Evolutionary conservation across 92 coral and sea anemone species (phyloP), one percentile per base, ranked within the genome.

Genomic region (Porites divaricata): DNA sequence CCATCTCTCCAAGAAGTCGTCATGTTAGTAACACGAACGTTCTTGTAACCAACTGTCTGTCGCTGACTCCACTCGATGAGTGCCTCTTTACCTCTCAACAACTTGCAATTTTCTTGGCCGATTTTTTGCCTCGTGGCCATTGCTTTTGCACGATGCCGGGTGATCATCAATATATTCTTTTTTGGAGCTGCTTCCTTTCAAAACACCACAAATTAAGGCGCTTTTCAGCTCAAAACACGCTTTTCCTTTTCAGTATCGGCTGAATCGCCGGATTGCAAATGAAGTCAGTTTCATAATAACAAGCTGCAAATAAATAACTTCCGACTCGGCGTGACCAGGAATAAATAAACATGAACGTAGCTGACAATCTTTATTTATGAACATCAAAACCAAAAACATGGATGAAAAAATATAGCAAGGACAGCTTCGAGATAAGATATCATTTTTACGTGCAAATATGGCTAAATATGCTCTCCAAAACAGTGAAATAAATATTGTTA

Each of bases 1-100:
- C 96, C 96, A 67, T 93, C 85, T 81, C 85, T 77, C 96, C 96
- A 93, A 1, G 96, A 93, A 51, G 93, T 86, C 59, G 89, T 85
- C 96, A 93, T 90, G 76, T 93, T 86, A 57, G 74, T 71, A 62
- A 93, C 80, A 53, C 83, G 83, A 50, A 93, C 94, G 61, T 93
- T 76, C 50, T 83, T 86, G 85, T 93, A 93, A 0, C 88, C 88
- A 2, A 51, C 85, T 0, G 94, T 90, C 51, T 88, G 91, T 45
- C 86, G 91, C 22, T 84, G 86, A 70, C 94, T 87, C 96, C 96
- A 93, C 28, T 93, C 96, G 66, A 93, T 59, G 28, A 93, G 74
- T 0, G 96, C 96, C 45, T 90, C 92, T 26, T 81, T 83, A 15
- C 96, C 96, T 51, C 72, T 78, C 26, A 93, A 80, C 28, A 93